A percentile compares a stretch with the other conserved stretches of the same genome.
phyloP scores from a whole-genome alignment of 1,140 invertebrate genomes.

The Drosophila grimshawi region DNA sequence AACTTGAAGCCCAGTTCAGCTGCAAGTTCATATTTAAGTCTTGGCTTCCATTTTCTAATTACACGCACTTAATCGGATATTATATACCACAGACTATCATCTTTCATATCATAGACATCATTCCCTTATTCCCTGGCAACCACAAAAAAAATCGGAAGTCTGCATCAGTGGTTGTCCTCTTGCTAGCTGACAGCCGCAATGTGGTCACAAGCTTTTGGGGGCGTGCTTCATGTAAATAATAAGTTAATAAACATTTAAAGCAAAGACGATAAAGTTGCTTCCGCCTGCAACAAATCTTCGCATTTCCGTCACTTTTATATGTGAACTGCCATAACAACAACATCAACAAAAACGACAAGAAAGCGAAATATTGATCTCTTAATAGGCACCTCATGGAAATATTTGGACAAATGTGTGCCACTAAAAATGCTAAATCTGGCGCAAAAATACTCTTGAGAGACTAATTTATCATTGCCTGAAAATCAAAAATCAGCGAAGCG shows the following conservation, averaged over 20 bases:
- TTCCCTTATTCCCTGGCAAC: not conserved
- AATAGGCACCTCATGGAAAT: conserved; percentile 64
- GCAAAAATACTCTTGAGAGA: conserved; percentile 25
- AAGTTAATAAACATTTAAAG: conserved; percentile 61
- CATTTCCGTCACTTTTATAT: conserved; percentile 77
- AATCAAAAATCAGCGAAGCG: conserved; percentile 69
- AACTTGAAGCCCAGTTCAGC: not conserved
- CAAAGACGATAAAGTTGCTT: conserved; percentile 48
- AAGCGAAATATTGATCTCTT: conserved; percentile 76
- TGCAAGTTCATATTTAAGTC: not conserved
- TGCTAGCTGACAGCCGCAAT: conserved; percentile 2
- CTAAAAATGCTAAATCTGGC: conserved; percentile 48
- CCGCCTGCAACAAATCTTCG: conserved; percentile 76
- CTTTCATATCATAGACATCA: conserved; percentile 5
- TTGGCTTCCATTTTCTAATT: not conserved
- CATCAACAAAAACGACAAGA: conserved; percentile 29
- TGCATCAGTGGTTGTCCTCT: conserved; percentile 22
- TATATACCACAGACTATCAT: not conserved
- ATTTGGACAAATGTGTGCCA: conserved; percentile 48
- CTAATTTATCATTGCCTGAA: conserved; percentile 65
- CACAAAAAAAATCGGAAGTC: conserved; percentile 20
- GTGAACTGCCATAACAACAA: conserved; percentile 50
- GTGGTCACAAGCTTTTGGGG: conserved; percentile 18
- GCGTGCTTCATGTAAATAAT: conserved; percentile 56
- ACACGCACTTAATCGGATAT: not conserved